phyloP scores from a whole-genome alignment of 2,888 invertebrate genomes.

The Dione vanillae region DNA sequence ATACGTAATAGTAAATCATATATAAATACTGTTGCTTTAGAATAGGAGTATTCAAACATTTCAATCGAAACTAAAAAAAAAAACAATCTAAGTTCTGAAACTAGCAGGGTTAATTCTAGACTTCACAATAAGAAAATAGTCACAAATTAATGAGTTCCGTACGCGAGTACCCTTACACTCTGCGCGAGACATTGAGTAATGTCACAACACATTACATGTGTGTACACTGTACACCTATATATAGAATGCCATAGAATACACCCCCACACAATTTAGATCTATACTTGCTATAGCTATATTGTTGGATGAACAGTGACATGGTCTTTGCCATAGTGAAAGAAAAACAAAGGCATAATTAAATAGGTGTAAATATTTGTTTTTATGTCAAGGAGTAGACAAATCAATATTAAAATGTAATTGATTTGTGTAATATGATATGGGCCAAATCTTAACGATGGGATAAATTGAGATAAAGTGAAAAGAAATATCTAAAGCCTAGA shows the following conservation, averaged over 20 bases:
- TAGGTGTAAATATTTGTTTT: not conserved
- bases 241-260: not conserved
- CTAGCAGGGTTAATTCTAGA: not conserved
- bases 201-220: constrained; percentile 54
- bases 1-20: too few relatives aligned
- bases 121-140: constrained; percentile 13
- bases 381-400: not conserved
- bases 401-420: too few relatives aligned
- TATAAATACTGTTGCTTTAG: too few relatives aligned
- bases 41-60: not conserved
- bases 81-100: not conserved
- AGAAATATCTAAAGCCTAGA: too few relatives aligned
- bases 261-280: constrained; percentile 13
- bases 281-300: constrained; percentile 11
- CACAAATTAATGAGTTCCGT: constrained; percentile 53
- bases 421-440: too few relatives aligned
- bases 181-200: constrained; percentile 69
- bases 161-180: constrained; percentile 51
- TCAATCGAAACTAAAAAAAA: not conserved
- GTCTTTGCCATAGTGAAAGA: not conserved
- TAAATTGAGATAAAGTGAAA: too few relatives aligned
- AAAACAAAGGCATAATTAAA: not conserved
- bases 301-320: constrained; percentile 3
- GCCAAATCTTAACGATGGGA: too few relatives aligned
- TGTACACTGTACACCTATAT: constrained; percentile 7